These are phyloP conservation scores for Maccullochella peelii DNA, from an alignment of 2,113 vertebrate genomes.

Conservation along the genomic window DNA sequence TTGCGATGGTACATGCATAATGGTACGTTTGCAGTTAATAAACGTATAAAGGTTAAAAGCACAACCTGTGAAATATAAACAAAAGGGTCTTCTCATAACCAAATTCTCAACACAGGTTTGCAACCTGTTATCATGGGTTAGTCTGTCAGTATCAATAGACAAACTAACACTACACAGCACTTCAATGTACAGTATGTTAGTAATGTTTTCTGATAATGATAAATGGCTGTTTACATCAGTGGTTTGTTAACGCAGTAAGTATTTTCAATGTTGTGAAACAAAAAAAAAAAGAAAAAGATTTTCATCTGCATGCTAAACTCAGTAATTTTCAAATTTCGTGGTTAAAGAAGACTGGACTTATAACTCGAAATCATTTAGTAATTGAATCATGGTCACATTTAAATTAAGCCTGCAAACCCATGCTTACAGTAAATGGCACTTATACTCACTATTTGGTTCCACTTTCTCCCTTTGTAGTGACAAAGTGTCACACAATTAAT, in stretches of 20 bases:
- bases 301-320: neutral
- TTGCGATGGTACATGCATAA: neutral
- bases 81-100: neutral
- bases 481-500: neutral
- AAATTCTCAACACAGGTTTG: neutral
- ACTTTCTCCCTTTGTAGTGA: neutral
- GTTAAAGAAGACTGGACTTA: neutral
- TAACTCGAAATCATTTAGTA: neutral
- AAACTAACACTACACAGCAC: no score
- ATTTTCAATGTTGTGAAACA: neutral
- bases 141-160: neutral
- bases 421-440: neutral
- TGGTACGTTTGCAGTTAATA: neutral
- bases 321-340: neutral
- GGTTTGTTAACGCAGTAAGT: neutral
- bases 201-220: neutral
- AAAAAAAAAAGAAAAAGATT: neutral
- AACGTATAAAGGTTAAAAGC: neutral
- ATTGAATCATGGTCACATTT: neutral
- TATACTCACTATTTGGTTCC: neutral
- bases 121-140: neutral
- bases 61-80: neutral
- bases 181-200: neutral
- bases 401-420: neutral
- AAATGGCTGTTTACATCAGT: neutral